These are phyloP conservation scores for Phainopepla nitens DNA, from an alignment of 2,113 vertebrate genomes.

Conservation along the genomic window DNA sequence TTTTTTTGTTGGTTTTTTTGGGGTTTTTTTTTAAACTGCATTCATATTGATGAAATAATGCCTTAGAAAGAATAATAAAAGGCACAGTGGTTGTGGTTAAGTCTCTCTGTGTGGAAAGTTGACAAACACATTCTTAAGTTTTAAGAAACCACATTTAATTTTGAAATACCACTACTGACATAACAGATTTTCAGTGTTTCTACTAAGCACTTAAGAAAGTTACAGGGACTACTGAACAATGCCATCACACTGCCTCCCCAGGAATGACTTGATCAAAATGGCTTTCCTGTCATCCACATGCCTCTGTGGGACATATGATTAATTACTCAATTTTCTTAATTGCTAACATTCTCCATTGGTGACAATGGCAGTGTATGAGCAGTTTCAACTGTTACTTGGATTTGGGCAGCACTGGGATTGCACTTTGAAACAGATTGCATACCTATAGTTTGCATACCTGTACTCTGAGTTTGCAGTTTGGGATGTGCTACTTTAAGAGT, in stretches of 20 bases:
- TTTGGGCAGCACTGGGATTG: neutral
- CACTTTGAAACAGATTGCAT: neutral
- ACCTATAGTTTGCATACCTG: neutral
- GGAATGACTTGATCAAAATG: neutral
- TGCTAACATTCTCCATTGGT: neutral
- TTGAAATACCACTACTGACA: slow-evolving; percentile 20
- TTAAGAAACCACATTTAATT: slow-evolving; percentile 48
- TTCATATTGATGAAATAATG: slow-evolving; percentile 66
- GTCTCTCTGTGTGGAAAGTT: slow-evolving; percentile 23
- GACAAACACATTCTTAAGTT: slow-evolving; percentile 37
- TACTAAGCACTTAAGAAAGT: slow-evolving; percentile 27
- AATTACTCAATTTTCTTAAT: neutral
- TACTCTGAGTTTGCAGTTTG: neutral
- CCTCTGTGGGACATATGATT: neutral
- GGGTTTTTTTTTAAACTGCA: neutral
- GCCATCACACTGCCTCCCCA: neutral
- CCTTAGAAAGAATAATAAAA: slow-evolving; percentile 73
- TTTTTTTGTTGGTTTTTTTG: no score
- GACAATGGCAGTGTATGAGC: neutral
- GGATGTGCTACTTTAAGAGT: neutral
- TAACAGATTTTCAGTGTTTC: slow-evolving; percentile 26
- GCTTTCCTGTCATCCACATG: neutral
- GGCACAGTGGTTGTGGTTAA: slow-evolving; percentile 70
- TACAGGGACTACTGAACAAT: neutral
- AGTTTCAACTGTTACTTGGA: neutral